Base-by-base conservation (phyloP, 2,797 vertebrate genomes). In the Salarias fasciatus region DNA sequence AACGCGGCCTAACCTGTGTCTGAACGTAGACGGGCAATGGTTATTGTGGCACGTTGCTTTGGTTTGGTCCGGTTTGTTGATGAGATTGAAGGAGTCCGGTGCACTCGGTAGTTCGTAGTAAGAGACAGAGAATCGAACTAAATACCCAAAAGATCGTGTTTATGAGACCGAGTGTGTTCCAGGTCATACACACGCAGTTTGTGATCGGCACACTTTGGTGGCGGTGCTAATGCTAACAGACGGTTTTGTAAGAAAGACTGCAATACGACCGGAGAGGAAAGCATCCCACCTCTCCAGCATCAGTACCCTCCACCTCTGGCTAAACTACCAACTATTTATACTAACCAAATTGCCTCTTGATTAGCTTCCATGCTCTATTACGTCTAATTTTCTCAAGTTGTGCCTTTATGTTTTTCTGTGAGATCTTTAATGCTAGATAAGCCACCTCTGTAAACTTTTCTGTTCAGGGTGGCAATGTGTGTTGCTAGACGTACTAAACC, bases 1-100 rank as follows among this genome's bases (percentile, higher is more conserved):
- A 90, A 86, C 71, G 93, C 93, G 93, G 93, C 93, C 93, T 94
- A 91, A 90, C 71, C 86, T 74, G 72, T 87, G 89, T 90, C 77
- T 90, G 88, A 90, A 89, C 89, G 91, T 91, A 82, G 89, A 87
- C 88, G 85, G 88, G 88, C 88, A 80, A 68, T 89, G 92, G 85
- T 91, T 92, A 89, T 93, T 92, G 91, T 91, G 91, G 93, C 93
- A 93, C 92, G 93, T 92, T 94, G 93, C 91, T 93, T 90, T 92
- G 92, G 89, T 93, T 93, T 93, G 91, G 90, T 93, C 89, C 86
- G 91, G 93, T 93, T 92, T 94, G 93, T 93, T 93, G 92, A 92
- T 86, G 91, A 89, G 85, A 80, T 88, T 82, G 87, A 90, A 86
- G 79, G 86, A 86, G 89, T 90, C 90, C 88, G 83, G 85, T 60